Evolutionary conservation across 92 coral and sea anemone species (phyloP), one percentile per base, ranked within the genome.

Genomic region (Porites evermanni): DNA sequence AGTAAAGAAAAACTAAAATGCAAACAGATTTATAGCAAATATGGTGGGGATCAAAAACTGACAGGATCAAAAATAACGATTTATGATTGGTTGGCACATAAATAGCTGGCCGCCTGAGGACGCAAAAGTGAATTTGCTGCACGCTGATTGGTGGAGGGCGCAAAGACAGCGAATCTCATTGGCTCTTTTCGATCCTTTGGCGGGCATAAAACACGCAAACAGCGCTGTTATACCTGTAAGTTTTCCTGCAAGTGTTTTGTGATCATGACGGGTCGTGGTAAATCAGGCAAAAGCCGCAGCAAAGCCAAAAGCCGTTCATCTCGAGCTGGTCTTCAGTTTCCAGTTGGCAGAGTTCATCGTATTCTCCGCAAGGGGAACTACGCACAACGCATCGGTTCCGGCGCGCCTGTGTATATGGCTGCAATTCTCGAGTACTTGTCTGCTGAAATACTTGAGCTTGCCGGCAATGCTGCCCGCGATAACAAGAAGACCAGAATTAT

Each of bases 401-500:
- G 88, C 23, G 88, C 88, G 12, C 88, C 88, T 6, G 88, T 85
- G 38, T 85, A 85, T 67, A 44, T 85, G 83, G 88, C 88, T 7
- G 88, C 88, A 6, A 83, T 85, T 65, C 88, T 85, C 4, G 84
- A 85, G 70, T 85, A 85, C 53, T 32, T 85, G 88, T 75, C 82
- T 59, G 88, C 88, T 51, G 88, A 85, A 67, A 85, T 85, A 61
- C 88, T 85, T 44, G 88, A 85, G 77, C 83, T 85, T 51, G 88
- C 88, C 20, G 88, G 88, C 16, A 85, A 85, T 75, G 88, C 88
- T 20, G 88, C 88, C 23, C 88, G 88, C 6, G 88, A 85, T 32
- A 85, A 85, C 88, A 85, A 85, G 59, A 85, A 85, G 83, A 85
- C 88, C 11, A 85, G 88, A 12, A 85, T 85, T 67, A 85, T 85